Conservation (phyloP, 2,888 invertebrate species). For the Polydrusus cervinus region DNA sequence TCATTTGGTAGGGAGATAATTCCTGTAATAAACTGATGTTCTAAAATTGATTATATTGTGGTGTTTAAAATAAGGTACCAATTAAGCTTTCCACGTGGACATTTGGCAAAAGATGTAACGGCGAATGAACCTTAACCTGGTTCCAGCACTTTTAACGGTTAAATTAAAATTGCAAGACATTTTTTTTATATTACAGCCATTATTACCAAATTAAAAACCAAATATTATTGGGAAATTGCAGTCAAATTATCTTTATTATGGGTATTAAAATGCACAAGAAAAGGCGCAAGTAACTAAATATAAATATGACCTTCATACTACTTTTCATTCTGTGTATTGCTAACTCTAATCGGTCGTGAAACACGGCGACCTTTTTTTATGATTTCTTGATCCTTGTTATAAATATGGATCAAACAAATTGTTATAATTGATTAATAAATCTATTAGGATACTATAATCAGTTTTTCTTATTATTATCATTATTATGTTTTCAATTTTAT, state of each 20-base stretch:
- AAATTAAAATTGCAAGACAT: too few species aligned
- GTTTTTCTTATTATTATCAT: too few species aligned
- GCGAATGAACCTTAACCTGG: too few species aligned
- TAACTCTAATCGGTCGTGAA: slow-evolving; percentile 24
- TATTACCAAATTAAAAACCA: slow-evolving; percentile 5
- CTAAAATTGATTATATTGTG: too few species aligned
- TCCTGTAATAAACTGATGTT: too few species aligned
- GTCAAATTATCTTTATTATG: slow-evolving; percentile 1
- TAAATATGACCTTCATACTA: slow-evolving; percentile 19
- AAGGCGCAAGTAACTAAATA: slow-evolving; percentile 5
- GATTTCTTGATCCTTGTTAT: slow-evolving; percentile 20
- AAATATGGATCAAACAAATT: slow-evolving; percentile 30
- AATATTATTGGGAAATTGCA: not conserved
- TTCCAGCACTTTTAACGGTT: too few species aligned
- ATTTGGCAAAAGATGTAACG: too few species aligned
- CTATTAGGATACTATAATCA: not conserved
- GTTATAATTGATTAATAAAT: slow-evolving; percentile 18
- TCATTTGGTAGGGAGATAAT: too few species aligned
- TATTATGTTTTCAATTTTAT: too few species aligned
- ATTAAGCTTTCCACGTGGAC: too few species aligned
- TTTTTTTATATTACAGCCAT: not conserved
- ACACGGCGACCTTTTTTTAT: slow-evolving; percentile 19
- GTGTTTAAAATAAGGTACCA: too few species aligned
- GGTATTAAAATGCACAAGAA: slow-evolving; percentile 10
- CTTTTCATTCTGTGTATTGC: slow-evolving; percentile 14